Evolutionary conservation across 2,888 invertebrate species (phyloP).

Genomic region (Mermis nigrescens): DNA sequence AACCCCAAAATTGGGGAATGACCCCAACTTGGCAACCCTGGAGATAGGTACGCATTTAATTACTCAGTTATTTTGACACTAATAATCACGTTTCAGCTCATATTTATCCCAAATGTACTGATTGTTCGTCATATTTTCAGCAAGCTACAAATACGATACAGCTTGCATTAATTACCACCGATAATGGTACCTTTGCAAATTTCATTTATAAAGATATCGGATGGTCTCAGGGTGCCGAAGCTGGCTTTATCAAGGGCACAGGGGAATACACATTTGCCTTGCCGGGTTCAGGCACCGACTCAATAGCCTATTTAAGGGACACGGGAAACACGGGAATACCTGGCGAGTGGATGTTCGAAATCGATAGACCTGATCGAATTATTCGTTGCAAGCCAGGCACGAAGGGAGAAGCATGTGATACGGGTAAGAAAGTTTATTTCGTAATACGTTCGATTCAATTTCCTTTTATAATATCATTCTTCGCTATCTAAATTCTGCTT

Average conservation of each 20-base stretch:
- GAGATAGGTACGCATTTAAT: no score
- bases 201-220: slow-evolving; percentile 31
- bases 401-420: slow-evolving; percentile 31
- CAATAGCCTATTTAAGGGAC: slow-evolving; percentile 30
- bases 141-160: slow-evolving; percentile 31
- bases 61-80: no score
- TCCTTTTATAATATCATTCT: no score
- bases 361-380: slow-evolving; percentile 19
- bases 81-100: no score
- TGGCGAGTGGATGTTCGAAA: slow-evolving; percentile 32
- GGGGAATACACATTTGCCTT: slow-evolving; percentile 21
- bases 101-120: no score
- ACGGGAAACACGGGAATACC: slow-evolving; percentile 29
- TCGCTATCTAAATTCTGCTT: no score
- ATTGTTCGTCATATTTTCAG: slow-evolving; percentile 28
- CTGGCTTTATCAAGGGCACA: slow-evolving; percentile 28
- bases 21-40: no score
- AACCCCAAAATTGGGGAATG: no score
- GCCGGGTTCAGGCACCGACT: slow-evolving; percentile 27
- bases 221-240: slow-evolving; percentile 31
- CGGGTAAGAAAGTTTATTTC: no score
- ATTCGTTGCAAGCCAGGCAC: slow-evolving; percentile 29
- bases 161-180: slow-evolving; percentile 28
- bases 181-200: slow-evolving; percentile 29
- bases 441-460: no score